These are phyloP conservation scores for Parasteatoda lunata DNA, from an alignment of 2,888 invertebrate species.

Conservation along the genomic window DNA sequence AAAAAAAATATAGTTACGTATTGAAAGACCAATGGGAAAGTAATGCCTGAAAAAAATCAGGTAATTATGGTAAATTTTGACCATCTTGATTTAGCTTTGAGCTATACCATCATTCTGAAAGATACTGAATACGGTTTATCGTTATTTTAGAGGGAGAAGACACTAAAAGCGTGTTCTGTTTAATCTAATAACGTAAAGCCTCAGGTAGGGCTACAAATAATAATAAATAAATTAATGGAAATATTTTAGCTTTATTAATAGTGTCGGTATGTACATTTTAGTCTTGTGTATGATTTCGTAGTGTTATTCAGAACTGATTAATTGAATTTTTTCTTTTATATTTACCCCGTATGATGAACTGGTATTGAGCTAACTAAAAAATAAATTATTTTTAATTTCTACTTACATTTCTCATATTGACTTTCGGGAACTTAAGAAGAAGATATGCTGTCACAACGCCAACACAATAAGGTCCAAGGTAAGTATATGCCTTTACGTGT, in stretches of 20 bases:
- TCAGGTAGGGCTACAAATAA: no score
- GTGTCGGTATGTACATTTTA: neutral
- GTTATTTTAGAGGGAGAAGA: no score
- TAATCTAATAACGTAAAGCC: no score
- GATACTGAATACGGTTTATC: no score
- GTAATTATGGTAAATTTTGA: no score
- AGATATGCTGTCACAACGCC: conserved; percentile 65
- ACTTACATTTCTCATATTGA: conserved; percentile 33
- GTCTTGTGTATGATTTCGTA: neutral
- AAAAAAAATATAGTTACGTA: no score
- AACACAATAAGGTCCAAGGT: conserved; percentile 68
- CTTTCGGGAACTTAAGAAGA: conserved; percentile 33
- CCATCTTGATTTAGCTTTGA: no score
- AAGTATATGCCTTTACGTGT: conserved; percentile 67
- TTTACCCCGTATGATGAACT: neutral
- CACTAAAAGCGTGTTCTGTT: no score
- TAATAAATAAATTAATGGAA: neutral
- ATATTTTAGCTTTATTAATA: neutral
- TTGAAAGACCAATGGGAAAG: no score
- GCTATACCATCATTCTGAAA: no score
- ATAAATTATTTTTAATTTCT: neutral
- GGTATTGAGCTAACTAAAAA: neutral
- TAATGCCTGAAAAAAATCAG: no score
- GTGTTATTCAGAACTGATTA: neutral
- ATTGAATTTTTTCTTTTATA: neutral